A percentile compares a stretch with the other conserved stretches of the same genome.
Conservation (phyloP, 2,888 invertebrate species). For the Chalcosyrphus nemorum region DNA sequence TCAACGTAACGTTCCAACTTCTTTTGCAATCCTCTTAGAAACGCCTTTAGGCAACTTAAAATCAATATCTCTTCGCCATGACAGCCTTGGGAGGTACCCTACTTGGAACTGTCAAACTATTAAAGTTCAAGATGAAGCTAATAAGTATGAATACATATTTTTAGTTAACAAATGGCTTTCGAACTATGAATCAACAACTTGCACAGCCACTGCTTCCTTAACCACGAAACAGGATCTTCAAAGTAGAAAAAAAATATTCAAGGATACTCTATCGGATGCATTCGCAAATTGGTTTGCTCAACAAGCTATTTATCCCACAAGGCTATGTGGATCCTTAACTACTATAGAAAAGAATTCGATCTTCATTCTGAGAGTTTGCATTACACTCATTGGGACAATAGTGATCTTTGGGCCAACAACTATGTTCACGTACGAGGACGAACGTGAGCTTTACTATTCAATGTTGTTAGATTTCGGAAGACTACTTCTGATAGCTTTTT, state of each 20-base stretch:
- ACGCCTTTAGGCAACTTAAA: slow-evolving; percentile 52
- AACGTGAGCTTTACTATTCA: slow-evolving; percentile 72
- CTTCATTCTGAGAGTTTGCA: slow-evolving; percentile 32
- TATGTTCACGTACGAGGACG: slow-evolving; percentile 73
- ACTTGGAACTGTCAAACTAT: slow-evolving; percentile 76
- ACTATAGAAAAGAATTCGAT: slow-evolving; percentile 23
- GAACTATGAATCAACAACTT: background rate
- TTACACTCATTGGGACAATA: slow-evolving; percentile 1
- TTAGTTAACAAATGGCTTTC: slow-evolving; percentile 72
- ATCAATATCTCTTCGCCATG: slow-evolving; percentile 68
- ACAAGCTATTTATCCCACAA: background rate
- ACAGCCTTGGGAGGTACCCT: slow-evolving; percentile 75
- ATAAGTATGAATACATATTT: slow-evolving; percentile 60
- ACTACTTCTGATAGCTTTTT: slow-evolving; percentile 1
- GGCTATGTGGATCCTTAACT: slow-evolving; percentile 7
- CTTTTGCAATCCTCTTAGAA: slow-evolving; percentile 9
- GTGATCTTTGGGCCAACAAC: slow-evolving; percentile 71
- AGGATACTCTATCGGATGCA: background rate
- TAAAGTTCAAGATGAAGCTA: slow-evolving; percentile 65
- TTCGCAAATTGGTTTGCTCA: slow-evolving; percentile 50
- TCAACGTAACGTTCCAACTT: slow-evolving; percentile 35
- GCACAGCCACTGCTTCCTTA: background rate
- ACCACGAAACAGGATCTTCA: background rate
- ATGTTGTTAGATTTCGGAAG: slow-evolving; percentile 27
- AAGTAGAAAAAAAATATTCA: background rate